A percentile compares a stretch with the other conserved stretches of the same genome.
These are phyloP conservation scores for Micropterix aruncella DNA, from an alignment of 2,888 invertebrate species.

Conservation along the genomic window DNA sequence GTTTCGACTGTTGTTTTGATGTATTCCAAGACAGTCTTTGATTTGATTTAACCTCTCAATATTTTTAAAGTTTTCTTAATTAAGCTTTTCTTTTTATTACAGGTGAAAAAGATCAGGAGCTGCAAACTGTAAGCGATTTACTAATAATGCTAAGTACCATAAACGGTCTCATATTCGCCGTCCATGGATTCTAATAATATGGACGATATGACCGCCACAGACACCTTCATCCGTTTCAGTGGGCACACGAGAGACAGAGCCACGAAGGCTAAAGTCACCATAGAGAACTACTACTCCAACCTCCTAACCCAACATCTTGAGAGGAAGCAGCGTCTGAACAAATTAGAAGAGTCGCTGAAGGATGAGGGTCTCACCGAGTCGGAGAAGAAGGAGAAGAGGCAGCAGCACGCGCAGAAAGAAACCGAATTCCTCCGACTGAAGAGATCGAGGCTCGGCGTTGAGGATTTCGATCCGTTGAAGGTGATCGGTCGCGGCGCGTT, in stretches of 20 bases:
- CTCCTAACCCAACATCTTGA: constrained; percentile 82
- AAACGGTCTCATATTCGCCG: too few species aligned
- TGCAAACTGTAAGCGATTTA: too few species aligned
- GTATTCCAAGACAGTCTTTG: too few species aligned
- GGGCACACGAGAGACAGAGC: constrained; percentile 85
- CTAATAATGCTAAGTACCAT: too few species aligned
- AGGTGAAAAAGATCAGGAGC: too few species aligned
- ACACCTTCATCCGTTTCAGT: constrained; percentile 65
- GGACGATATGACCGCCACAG: constrained; percentile 44
- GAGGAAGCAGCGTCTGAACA: constrained; percentile 72
- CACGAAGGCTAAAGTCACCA: constrained; percentile 81
- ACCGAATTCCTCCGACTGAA: constrained; percentile 51
- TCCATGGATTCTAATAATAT: not conserved
- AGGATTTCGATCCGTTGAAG: constrained; percentile 52
- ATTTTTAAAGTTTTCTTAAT: too few species aligned
- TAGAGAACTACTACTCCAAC: constrained; percentile 91
- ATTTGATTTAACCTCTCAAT: too few species aligned
- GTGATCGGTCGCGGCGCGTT: constrained; percentile 24
- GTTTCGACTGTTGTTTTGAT: too few species aligned
- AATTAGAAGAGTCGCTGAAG: constrained; percentile 77
- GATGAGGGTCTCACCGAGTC: constrained; percentile 76
- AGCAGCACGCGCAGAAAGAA: constrained; percentile 49
- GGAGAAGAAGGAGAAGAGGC: constrained; percentile 66
- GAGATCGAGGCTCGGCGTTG: constrained; percentile 45
- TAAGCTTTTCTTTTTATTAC: too few species aligned